Evolutionary conservation across 2,888 invertebrate genomes (phyloP), one percentile per base, ranked within the genome.

Genomic region (Silvanus unidentatus): DNA sequence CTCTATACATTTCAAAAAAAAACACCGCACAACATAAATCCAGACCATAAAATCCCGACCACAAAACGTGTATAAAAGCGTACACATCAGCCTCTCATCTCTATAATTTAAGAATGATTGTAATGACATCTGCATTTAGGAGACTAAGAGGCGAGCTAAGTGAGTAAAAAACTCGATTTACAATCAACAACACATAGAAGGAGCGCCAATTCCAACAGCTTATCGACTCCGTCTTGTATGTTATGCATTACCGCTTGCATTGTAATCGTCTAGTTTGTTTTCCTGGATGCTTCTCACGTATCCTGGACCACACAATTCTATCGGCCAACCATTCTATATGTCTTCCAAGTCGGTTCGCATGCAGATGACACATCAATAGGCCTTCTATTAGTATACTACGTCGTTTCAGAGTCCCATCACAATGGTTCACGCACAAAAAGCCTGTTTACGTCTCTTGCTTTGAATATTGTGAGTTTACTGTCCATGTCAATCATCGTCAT

Each of bases 361-460:
- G 53, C 50, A 50, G 46, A 50, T 53, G 53, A 50, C 53, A 53
- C 48, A 50, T 53, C 53, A 53, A 53, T 53, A 53, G 45, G 44
- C 48, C 40, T 44, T 44, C 53, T 49, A 52, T 52, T 52, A 52
- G 49, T 32, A 37, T 27, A 39, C 43, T 29, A 34, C 46, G 46
- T 42, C 45, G 46, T 42, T 49, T 40, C 43, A 15, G 35, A 32
- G n/a, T n/a, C n/a, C 32, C 35, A 43, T 41, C 39, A 49, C 49
- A 52, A 49, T 49, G 37, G 48, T 45, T 5, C 10, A 32, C 32
- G 5, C 10, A 32, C 3, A 22, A 8, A 22, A 22, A n/a, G n/a
- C n/a, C n/a, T n/a, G n/a, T n/a, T n/a, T n/a, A n/a, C n/a, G n/a
- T n/a, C n/a, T n/a, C n/a, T n/a, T n/a, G n/a, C n/a, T n/a, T n/a